Evolutionary conservation across 2,113 vertebrate species (phyloP), one percentile per base, ranked within the genome.

Genomic region (Petrocephalus microphthalmus): DNA sequence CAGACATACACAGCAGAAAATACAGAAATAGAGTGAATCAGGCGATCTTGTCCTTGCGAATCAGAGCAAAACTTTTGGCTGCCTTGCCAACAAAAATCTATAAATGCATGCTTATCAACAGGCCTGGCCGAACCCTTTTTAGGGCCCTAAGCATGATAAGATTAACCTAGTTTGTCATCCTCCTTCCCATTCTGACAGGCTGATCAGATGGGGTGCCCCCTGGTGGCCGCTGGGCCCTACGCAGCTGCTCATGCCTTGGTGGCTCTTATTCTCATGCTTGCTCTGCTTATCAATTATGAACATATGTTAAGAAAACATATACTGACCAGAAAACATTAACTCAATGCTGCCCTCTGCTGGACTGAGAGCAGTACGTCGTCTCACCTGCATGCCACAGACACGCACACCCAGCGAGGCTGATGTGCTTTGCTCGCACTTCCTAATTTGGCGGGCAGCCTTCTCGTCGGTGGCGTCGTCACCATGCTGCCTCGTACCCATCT

Each of bases 321-420:
- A 25, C 15, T 19, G 60, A 67, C 33, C 33, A 82, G 15, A 42
- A 45, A 82, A 45, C 33, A 45, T 19, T 33, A 56, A 85, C 84
- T 52, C 13, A 54, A 85, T 37, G 52, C 2, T 25, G 52, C 84
- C 51, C 84, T 33, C 84, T 85, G 25, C 52, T 85, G 52, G 25
- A 3, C n/a, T 0, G 15, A 20, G 37, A 11, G 49, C 11, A 85
- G 52, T 19, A 56, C 4, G 7, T 1, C 0, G 25, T 11, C 51
- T 87, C 94, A 98, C 97, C 98, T 99, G 98, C 98, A 99, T 99
- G 92, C 98, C 98, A 89, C 98, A 99, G 86, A 99, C 97, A 0
- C 98, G 93, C 90, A 99, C 98, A 0, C 98, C 98, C 92, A 99
- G 93, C 0, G 97, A 96, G 2, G 96, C 97, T 0, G 98, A 99